Evolutionary conservation across 2,113 vertebrate species (phyloP).

Genomic region (Pseudopipra pipra): DNA sequence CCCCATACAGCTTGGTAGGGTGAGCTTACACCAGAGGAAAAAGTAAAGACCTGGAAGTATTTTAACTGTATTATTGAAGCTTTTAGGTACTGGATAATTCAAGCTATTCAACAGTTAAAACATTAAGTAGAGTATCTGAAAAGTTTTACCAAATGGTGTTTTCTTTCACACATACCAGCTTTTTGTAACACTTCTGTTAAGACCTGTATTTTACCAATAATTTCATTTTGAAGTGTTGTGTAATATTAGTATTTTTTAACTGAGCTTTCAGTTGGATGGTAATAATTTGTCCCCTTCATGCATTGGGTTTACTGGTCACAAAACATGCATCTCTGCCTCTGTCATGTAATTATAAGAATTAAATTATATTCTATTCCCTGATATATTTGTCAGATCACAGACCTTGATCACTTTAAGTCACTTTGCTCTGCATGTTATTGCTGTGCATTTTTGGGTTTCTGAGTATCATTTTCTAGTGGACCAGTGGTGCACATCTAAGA

Average conservation of each 20-base stretch:
- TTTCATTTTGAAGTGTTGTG: not conserved
- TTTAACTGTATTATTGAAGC: not conserved
- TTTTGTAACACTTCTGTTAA: not conserved
- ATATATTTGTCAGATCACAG: not conserved
- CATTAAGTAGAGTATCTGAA: not conserved
- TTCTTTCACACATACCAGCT: not conserved
- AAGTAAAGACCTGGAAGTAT: not conserved
- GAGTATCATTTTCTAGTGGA: not conserved
- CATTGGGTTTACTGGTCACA: not conserved
- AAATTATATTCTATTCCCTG: not conserved
- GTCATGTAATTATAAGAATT: not conserved
- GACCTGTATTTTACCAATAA: not conserved
- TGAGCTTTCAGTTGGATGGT: not conserved
- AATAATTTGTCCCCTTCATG: not conserved
- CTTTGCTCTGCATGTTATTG: not conserved
- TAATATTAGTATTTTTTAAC: not conserved
- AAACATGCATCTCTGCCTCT: not conserved
- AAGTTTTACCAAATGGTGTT: not conserved
- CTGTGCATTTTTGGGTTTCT: not conserved
- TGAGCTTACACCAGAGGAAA: not conserved
- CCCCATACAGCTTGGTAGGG: not conserved
- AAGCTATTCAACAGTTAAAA: not conserved
- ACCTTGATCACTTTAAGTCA: rapidly evolving
- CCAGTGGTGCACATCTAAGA: too few species aligned
- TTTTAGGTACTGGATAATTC: not conserved